phyloP scores from a whole-genome alignment of 2,888 invertebrate genomes.

The Myathropa florea region DNA sequence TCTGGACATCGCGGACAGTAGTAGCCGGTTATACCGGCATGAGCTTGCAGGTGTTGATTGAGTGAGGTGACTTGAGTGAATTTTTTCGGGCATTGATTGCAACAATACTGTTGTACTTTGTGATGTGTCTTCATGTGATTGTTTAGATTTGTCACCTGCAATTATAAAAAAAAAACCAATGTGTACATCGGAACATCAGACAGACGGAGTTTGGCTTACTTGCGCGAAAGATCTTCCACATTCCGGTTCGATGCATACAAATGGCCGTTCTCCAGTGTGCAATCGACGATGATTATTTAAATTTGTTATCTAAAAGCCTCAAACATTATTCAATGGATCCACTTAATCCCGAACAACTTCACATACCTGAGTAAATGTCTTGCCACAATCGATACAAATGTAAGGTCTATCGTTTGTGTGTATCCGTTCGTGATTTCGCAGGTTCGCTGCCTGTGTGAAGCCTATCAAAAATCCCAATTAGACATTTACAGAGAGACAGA shows the following conservation, averaged over 20 bases:
- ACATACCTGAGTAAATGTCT: slow-evolving; percentile 80
- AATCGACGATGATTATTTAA: slow-evolving; percentile 80
- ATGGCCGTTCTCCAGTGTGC: slow-evolving; percentile 80
- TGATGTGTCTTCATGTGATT: slow-evolving; percentile 81
- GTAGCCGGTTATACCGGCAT: slow-evolving; percentile 80
- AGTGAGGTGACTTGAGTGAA: slow-evolving; percentile 81
- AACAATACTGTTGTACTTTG: slow-evolving; percentile 81
- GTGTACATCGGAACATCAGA: no score
- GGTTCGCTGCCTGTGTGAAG: slow-evolving; percentile 81
- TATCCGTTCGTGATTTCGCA: slow-evolving; percentile 80
- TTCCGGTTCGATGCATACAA: slow-evolving; percentile 80
- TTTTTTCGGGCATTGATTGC: slow-evolving; percentile 81
- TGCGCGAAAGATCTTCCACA: slow-evolving; percentile 81
- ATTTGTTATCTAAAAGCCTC: slow-evolving; percentile 77
- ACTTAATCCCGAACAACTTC: neutral
- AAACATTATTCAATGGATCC: neutral
- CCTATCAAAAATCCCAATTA: slow-evolving; percentile 72
- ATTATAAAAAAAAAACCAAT: neutral
- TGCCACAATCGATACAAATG: slow-evolving; percentile 80
- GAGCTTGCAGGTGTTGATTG: slow-evolving; percentile 80
- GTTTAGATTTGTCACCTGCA: slow-evolving; percentile 80
- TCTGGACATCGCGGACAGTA: slow-evolving; percentile 81
- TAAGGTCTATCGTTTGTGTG: slow-evolving; percentile 81
- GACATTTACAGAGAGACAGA: neutral
- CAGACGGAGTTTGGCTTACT: slow-evolving; percentile 71